A percentile compares a stretch with the other conserved stretches of the same genome.
Conservation (phyloP, 2,888 invertebrate species). For the Phortica okadai region DNA sequence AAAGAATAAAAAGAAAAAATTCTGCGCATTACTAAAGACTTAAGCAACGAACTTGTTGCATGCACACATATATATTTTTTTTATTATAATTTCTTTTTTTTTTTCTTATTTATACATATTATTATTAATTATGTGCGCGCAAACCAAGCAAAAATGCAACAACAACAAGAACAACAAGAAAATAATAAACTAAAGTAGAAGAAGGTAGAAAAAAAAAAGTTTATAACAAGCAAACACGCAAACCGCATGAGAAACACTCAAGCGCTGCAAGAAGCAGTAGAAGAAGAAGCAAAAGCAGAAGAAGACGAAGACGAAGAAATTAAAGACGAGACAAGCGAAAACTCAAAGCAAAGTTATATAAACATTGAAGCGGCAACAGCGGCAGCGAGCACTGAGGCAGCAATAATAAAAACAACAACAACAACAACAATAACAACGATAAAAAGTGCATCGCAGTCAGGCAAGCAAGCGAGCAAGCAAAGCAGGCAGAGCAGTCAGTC, state of each 20-base stretch:
- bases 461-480: neutral
- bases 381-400: too few relatives aligned
- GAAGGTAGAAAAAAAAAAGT: neutral
- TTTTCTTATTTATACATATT: too few relatives aligned
- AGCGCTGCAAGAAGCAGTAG: neutral
- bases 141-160: too few relatives aligned
- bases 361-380: neutral
- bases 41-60: too few relatives aligned
- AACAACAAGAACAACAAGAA: too few relatives aligned
- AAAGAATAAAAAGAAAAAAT: too few relatives aligned
- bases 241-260: neutral
- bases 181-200: neutral
- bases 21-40: too few relatives aligned
- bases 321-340: neutral
- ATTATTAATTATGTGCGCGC: too few relatives aligned
- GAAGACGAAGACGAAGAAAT: neutral
- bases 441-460: neutral
- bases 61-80: too few relatives aligned
- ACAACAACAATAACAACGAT: neutral
- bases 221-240: neutral
- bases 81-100: too few relatives aligned
- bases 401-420: too few relatives aligned
- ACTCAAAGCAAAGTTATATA: neutral
- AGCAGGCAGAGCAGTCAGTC: too few relatives aligned
- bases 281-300: neutral